Percentiles rank a stretch among this genome's conserved stretches.
phyloP scores from a whole-genome alignment of 2,113 vertebrate genomes.

The Dasyornis broadbenti region DNA sequence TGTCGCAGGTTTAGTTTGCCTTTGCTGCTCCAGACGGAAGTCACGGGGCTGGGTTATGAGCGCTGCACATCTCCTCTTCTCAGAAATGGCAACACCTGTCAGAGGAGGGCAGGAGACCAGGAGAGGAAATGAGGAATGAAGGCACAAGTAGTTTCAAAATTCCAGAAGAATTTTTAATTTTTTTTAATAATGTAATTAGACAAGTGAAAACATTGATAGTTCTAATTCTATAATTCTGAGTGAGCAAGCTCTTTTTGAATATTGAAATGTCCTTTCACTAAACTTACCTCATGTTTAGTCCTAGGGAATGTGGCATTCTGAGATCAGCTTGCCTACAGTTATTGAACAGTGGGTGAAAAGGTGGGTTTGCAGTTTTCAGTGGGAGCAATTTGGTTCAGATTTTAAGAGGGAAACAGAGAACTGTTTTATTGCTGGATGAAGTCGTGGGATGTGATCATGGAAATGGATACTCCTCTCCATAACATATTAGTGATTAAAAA shows the following conservation, averaged over 20 bases:
- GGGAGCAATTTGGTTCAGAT: not conserved
- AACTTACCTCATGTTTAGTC: not conserved
- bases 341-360: not conserved
- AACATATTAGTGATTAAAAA: not conserved
- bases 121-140: not conserved
- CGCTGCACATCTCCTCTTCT: not conserved
- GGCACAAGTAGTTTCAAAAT: not conserved
- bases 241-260: not conserved
- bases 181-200: not conserved
- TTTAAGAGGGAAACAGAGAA: not conserved
- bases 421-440: not conserved
- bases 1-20: not conserved
- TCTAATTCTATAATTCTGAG: not conserved
- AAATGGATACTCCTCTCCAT: not conserved
- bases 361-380: accelerated
- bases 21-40: not conserved
- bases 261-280: not conserved
- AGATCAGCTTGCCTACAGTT: not conserved
- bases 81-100: not conserved
- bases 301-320: not conserved
- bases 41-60: not conserved
- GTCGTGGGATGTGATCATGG: accelerated
- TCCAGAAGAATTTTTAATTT: not conserved
- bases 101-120: not conserved
- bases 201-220: accelerated